Evolutionary conservation across 2,888 invertebrate genomes (phyloP).

Genomic region (Coenonympha glycerion): DNA sequence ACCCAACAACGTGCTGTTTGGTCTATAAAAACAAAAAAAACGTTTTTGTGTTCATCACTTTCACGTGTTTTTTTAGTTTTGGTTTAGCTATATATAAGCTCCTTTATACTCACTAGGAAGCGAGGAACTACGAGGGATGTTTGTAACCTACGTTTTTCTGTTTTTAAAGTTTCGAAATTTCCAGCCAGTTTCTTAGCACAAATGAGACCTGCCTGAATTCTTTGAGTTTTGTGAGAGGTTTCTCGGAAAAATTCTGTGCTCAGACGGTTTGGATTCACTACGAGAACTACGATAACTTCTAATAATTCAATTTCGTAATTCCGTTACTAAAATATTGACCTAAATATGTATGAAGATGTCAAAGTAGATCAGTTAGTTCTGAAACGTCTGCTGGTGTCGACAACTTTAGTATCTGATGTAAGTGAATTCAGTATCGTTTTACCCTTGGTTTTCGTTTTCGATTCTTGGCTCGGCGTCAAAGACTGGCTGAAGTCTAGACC

Average conservation of each 20-base stretch:
- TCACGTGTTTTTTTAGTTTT: not conserved
- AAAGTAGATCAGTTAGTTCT: not conserved
- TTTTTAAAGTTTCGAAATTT: too few species aligned
- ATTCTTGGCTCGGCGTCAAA: slow-evolving; percentile 24
- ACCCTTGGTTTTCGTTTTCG: slow-evolving; percentile 19
- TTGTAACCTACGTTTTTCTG: too few species aligned
- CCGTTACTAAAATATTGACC: not conserved
- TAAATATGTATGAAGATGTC: not conserved
- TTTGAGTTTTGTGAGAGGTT: too few species aligned
- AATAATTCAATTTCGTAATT: too few species aligned
- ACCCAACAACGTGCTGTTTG: not conserved
- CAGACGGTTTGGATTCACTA: too few species aligned
- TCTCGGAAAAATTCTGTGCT: too few species aligned
- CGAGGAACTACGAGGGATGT: too few species aligned
- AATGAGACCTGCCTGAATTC: too few species aligned
- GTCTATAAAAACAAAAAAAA: not conserved
- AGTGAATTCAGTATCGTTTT: slow-evolving; percentile 7
- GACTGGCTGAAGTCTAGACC: slow-evolving; percentile 22
- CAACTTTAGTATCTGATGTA: slow-evolving; percentile 6
- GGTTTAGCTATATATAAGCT: too few species aligned
- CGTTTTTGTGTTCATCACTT: not conserved
- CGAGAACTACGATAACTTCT: too few species aligned
- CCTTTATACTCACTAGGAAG: too few species aligned
- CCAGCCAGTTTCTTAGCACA: too few species aligned
- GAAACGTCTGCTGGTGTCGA: slow-evolving; percentile 7